These are phyloP conservation scores for Machimus rusticus DNA, from an alignment of 2,888 invertebrate genomes.

Conservation along the genomic window DNA sequence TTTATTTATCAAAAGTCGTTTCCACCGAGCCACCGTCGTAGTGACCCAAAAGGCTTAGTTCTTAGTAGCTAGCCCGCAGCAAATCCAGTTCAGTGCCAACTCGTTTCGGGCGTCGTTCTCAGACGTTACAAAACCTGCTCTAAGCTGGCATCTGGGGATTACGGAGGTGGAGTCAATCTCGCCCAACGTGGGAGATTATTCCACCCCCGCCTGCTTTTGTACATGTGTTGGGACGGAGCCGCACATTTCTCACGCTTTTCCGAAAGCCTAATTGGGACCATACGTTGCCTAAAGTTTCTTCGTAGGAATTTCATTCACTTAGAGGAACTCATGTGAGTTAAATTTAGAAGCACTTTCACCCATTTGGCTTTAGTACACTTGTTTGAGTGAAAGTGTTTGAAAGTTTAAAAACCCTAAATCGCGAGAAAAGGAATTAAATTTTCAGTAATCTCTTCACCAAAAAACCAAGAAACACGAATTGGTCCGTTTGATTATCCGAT, in stretches of 20 bases:
- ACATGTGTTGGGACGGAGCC: background rate
- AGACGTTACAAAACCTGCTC: background rate
- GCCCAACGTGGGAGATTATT: background rate
- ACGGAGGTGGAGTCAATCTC: background rate
- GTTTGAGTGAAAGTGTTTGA: background rate
- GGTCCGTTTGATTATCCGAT: too few species aligned
- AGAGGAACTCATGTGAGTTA: background rate
- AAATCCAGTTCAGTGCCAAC: background rate
- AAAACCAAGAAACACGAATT: too few species aligned
- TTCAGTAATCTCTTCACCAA: background rate
- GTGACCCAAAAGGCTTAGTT: background rate
- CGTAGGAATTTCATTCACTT: background rate
- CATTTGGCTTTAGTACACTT: background rate
- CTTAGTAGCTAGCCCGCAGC: background rate
- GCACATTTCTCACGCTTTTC: background rate
- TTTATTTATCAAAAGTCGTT: background rate
- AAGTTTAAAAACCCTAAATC: background rate
- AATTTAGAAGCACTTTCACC: background rate
- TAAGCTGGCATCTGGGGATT: background rate
- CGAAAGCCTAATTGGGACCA: background rate
- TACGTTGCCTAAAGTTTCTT: background rate
- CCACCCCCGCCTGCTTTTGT: background rate
- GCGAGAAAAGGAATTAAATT: background rate
- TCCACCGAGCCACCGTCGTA: background rate
- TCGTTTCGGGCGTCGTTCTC: background rate